Percentiles rank a stretch among this genome's conserved stretches.
These are phyloP conservation scores for Microplitis deprimator DNA, from an alignment of 2,888 invertebrate genomes.

Conservation along the genomic window DNA sequence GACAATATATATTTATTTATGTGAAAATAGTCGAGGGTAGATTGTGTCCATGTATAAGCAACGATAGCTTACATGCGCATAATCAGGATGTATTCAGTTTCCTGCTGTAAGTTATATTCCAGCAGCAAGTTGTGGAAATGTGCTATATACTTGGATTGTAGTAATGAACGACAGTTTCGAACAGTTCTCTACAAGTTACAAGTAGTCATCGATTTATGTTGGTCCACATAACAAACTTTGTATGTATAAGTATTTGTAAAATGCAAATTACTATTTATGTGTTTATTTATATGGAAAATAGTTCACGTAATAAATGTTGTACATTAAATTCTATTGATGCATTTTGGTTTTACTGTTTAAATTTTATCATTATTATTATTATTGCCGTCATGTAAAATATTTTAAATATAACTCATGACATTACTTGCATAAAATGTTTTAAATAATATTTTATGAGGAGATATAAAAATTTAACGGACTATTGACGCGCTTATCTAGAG, in stretches of 20 bases:
- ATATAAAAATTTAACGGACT: neutral
- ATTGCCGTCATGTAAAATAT: neutral
- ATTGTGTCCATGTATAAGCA: neutral
- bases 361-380: neutral
- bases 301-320: neutral
- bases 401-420: neutral
- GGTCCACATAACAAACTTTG: constrained; percentile 8
- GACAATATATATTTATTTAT: neutral
- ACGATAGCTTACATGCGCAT: constrained; percentile 23
- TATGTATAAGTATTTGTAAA: constrained; percentile 1
- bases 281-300: neutral
- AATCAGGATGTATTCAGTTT: constrained; percentile 40
- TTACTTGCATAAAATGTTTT: neutral
- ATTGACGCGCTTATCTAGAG: neutral
- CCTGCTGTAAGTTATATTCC: constrained; percentile 52
- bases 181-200: constrained; percentile 37
- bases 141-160: constrained; percentile 46
- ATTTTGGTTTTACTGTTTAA: neutral
- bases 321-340: neutral
- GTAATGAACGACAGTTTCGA: constrained; percentile 50
- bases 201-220: constrained; percentile 42
- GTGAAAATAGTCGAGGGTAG: neutral
- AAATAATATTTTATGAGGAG: neutral
- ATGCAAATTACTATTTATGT: neutral
- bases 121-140: constrained; percentile 51